phyloP scores from a whole-genome alignment of 2,113 vertebrate species.

The Paedocypris sp. region DNA sequence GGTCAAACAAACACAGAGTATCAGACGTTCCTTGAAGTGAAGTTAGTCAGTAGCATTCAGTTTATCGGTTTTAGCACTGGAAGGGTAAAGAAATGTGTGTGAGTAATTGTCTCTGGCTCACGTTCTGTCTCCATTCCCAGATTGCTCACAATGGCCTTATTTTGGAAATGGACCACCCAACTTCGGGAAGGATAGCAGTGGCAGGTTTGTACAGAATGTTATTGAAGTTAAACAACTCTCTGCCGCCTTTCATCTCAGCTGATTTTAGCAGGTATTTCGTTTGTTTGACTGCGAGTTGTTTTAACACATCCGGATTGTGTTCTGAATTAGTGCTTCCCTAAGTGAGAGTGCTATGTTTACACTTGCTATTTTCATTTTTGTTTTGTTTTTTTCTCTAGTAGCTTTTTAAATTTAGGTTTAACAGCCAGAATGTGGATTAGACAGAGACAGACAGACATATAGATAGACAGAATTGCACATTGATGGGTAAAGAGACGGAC shows the following conservation, averaged over 20 bases:
- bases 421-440: too few species aligned
- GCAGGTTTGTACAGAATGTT: slow-evolving; percentile 64
- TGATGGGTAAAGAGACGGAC: too few species aligned
- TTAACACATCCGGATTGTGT: background rate
- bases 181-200: slow-evolving; percentile 72
- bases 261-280: background rate
- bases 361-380: too few species aligned
- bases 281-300: background rate
- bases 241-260: background rate
- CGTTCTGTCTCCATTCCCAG: slow-evolving; percentile 46
- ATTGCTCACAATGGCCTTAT: slow-evolving; percentile 82
- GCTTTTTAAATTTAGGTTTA: too few species aligned
- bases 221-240: background rate
- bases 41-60: background rate
- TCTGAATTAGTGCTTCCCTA: too few species aligned
- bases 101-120: background rate
- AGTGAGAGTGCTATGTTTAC: too few species aligned
- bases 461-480: too few species aligned
- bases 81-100: background rate
- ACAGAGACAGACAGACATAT: too few species aligned
- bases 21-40: background rate
- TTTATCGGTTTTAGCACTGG: background rate
- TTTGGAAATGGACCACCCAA: slow-evolving; percentile 82
- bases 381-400: too few species aligned
- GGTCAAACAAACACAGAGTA: too few species aligned